Conservation (phyloP, 2,797 vertebrate genomes). For the Leptatherina wallacei region DNA sequence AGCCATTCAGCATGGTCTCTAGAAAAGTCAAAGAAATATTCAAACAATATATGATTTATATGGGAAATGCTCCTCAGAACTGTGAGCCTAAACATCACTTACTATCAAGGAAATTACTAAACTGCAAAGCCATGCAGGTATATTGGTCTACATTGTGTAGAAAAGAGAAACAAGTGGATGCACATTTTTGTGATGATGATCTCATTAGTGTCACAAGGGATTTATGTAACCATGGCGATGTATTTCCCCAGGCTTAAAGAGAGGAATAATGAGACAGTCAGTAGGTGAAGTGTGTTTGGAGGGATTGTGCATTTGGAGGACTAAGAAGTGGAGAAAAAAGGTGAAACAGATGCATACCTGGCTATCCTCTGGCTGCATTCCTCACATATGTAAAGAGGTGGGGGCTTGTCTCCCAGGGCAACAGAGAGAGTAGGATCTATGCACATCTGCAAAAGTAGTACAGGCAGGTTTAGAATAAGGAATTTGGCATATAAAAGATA, state of each 20-base stretch:
- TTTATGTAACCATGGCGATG: conserved; percentile 78
- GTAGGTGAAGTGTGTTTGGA: conserved; percentile 55
- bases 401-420: conserved; percentile 97
- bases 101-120: conserved; percentile 11
- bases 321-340: conserved; percentile 8
- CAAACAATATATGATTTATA: conserved; percentile 34
- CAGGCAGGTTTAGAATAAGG: conserved; percentile 20
- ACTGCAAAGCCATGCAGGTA: conserved; percentile 33
- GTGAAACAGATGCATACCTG: conserved; percentile 86
- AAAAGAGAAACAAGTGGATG: conserved; percentile 59
- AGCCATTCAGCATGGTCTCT: conserved; percentile 98
- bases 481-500: conserved; percentile 2
- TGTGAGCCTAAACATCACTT: conserved; percentile 8
- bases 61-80: conserved; percentile 11
- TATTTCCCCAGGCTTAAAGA: conserved; percentile 58
- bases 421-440: conserved; percentile 97
- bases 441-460: conserved; percentile 90
- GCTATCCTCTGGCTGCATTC: conserved; percentile 98
- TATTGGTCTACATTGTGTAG: conserved; percentile 26
- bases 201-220: conserved; percentile 65
- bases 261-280: conserved; percentile 61
- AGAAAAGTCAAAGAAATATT: conserved; percentile 65
- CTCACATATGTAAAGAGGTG: conserved; percentile 97
- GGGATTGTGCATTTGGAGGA: conserved; percentile 31
- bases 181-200: conserved; percentile 68